These are phyloP conservation scores for Gerris buenoi DNA, from an alignment of 1,140 invertebrate species.

Conservation along the genomic window DNA sequence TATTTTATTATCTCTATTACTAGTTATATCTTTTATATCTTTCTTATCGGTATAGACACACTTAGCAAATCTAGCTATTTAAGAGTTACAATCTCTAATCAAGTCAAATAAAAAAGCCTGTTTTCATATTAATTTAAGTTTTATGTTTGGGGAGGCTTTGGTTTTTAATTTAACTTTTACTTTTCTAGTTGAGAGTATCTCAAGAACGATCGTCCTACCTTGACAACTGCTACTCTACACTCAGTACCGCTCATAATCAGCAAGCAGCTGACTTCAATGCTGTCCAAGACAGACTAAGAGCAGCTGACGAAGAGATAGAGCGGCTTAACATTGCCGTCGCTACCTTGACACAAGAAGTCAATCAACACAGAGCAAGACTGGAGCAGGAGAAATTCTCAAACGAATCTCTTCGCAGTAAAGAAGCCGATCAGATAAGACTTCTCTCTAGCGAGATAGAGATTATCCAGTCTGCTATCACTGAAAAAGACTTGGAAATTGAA, in stretches of 20 bases:
- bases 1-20: too few relatives aligned
- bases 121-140: too few relatives aligned
- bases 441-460: constrained; percentile 17
- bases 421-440: constrained; percentile 20
- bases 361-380: neutral
- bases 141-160: too few relatives aligned
- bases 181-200: neutral
- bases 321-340: neutral
- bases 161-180: neutral
- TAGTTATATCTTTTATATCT: too few relatives aligned
- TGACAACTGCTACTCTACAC: neutral
- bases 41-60: too few relatives aligned
- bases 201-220: neutral
- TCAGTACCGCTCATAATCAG: neutral
- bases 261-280: neutral
- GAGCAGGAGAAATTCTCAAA: neutral
- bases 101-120: too few relatives aligned
- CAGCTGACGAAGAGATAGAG: neutral
- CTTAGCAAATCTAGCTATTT: too few relatives aligned
- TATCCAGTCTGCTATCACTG: constrained; percentile 18
- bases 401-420: constrained; percentile 23
- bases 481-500: constrained; percentile 25
- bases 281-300: neutral
- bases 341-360: neutral
- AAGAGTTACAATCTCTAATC: too few relatives aligned